These are phyloP conservation scores for Drosophila elegans DNA, from an alignment of 1,140 invertebrate species.

Conservation along the genomic window DNA sequence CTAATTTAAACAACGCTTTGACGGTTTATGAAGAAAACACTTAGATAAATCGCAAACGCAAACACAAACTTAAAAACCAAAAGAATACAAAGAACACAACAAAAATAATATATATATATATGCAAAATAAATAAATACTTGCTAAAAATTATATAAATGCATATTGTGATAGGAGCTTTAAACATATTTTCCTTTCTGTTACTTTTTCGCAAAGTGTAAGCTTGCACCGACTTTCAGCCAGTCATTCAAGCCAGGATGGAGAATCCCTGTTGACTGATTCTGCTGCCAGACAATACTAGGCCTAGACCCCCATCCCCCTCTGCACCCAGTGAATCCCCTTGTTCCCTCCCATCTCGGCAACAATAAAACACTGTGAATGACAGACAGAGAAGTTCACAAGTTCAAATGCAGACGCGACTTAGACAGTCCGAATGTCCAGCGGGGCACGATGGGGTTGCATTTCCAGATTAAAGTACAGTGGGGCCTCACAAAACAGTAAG, in stretches of 20 bases:
- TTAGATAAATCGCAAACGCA: no score
- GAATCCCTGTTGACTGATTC: conserved; percentile 8
- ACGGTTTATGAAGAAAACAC: no score
- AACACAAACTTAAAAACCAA: no score
- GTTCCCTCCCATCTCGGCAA: conserved; percentile 9
- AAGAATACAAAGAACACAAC: no score
- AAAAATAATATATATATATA: no score
- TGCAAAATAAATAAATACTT: background rate
- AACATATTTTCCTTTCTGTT: background rate
- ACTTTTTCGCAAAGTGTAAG: background rate
- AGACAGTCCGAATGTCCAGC: conserved; percentile 22
- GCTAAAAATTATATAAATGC: background rate
- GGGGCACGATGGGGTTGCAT: background rate
- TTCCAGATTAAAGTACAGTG: background rate
- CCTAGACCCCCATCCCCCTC: conserved; percentile 9
- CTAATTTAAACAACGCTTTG: no score
- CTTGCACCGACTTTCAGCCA: conserved; percentile 16
- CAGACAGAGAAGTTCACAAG: conserved; percentile 62
- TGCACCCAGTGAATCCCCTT: background rate
- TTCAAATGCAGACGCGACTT: conserved; percentile 48
- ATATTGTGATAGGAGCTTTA: no score
- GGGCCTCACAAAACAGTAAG: background rate
- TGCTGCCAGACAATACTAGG: conserved; percentile 39
- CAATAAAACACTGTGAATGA: conserved; percentile 61
- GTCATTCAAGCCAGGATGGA: conserved; percentile 39